These are phyloP conservation scores for Magallana gigas DNA, from an alignment of 1,140 invertebrate genomes.

Conservation along the genomic window DNA sequence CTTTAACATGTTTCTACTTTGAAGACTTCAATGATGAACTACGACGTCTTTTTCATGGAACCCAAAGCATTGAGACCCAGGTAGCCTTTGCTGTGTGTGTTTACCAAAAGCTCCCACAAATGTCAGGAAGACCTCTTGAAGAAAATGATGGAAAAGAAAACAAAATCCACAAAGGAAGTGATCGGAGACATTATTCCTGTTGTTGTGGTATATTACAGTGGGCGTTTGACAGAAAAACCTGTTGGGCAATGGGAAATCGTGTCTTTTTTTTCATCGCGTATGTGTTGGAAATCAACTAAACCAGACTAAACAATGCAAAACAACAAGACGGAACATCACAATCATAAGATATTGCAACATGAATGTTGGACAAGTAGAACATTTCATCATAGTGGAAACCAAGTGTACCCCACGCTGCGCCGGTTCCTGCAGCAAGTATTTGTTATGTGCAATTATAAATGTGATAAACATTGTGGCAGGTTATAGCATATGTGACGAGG, in stretches of 20 bases:
- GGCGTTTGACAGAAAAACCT: not conserved
- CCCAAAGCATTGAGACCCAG: conserved; percentile 36
- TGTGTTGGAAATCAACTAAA: not conserved
- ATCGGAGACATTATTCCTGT: not conserved
- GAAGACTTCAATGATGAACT: conserved; percentile 48
- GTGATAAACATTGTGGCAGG: not conserved
- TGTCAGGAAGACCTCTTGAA: not conserved
- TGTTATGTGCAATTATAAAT: no score
- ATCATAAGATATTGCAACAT: not conserved
- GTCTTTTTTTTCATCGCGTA: not conserved
- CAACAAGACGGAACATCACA: conserved; percentile 33
- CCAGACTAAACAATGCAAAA: not conserved
- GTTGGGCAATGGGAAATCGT: not conserved
- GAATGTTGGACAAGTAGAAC: not conserved
- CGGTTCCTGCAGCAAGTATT: no score
- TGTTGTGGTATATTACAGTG: not conserved
- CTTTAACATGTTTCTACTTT: conserved; percentile 46
- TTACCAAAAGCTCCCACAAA: conserved; percentile 16
- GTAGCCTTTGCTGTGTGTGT: conserved; percentile 37
- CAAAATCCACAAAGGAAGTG: conserved; percentile 25
- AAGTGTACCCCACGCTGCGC: not conserved
- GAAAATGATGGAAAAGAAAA: conserved; percentile 33
- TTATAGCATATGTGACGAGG: not conserved
- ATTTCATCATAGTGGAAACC: conserved; percentile 4
- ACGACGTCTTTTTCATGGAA: conserved; percentile 40